phyloP scores from a whole-genome alignment of 2,888 invertebrate genomes.

The Cerastis rubricosa region DNA sequence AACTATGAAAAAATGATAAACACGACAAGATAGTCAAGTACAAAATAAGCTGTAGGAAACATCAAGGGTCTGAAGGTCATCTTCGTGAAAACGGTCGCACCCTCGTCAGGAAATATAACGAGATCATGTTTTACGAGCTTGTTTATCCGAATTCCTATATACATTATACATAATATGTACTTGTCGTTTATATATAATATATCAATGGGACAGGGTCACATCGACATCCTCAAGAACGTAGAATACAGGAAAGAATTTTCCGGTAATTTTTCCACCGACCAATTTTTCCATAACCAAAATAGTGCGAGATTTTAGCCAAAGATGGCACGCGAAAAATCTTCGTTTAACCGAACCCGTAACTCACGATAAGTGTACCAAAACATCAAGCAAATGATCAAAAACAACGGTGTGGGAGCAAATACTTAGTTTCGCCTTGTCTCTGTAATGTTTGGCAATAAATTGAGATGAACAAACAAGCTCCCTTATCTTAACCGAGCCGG shows the following conservation, averaged over 20 bases:
- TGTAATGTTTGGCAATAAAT: conserved; percentile 82
- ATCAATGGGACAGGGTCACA: conserved; percentile 48
- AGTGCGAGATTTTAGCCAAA: conserved; percentile 10
- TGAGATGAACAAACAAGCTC: conserved; percentile 80
- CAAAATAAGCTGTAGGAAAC: conserved; percentile 59
- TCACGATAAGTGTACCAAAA: conserved; percentile 63
- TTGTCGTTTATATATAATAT: conserved; percentile 49
- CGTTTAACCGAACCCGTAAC: conserved; percentile 47
- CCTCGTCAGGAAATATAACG: conserved; percentile 77
- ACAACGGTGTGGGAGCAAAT: conserved; percentile 68
- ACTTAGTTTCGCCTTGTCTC: conserved; percentile 70
- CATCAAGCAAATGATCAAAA: conserved; percentile 66
- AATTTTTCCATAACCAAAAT: not conserved
- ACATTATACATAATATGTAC: conserved; percentile 34
- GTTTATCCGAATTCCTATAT: conserved; percentile 75
- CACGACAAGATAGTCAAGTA: conserved; percentile 28
- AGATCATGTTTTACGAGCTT: conserved; percentile 79
- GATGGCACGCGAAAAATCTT: conserved; percentile 41
- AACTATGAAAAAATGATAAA: conserved; percentile 29
- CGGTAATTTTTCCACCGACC: not conserved
- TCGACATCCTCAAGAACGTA: not conserved
- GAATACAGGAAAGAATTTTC: conserved; percentile 3
- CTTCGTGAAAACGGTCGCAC: conserved; percentile 71
- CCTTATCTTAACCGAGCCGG: conserved; percentile 74
- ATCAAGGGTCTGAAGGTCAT: conserved; percentile 68